Base-by-base conservation (phyloP, 2,888 invertebrate genomes). In the Thysanoteuthis rhombus region DNA sequence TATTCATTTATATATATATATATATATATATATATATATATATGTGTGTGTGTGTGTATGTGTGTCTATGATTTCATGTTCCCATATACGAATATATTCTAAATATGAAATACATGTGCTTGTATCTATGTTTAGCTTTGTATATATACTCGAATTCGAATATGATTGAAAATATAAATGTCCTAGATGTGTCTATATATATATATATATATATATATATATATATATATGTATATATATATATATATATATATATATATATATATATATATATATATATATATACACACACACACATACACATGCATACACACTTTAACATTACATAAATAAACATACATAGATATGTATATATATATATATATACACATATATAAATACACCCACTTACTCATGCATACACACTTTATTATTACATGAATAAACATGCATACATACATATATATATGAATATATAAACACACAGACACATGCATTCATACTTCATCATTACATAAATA, bases 181-280 rank as follows among this genome's bases (percentile, higher is more conserved):
- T 32, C 89, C 38, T 90, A 90, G n/a, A 89, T 89, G 32, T 89
- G 32, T 89, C n/a, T 89, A n/a, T n/a, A n/a, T n/a, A n/a, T 89
- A 38, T n/a, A 16, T n/a, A 89, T 16, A 22, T 36, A 6, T 36
- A 90, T 90, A 36, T 90, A 36, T 90, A 5, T 90, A 36, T 90
- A 8, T 90, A 36, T 90, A 10, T 90, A 25, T 90, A 10, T 89
- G 5, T 90, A 40, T 39, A 90, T 39, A 38, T 90, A 90, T 90
- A 28, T 90, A 90, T 90, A 90, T 90, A 39, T 90, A 38, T 36
- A 90, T 90, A 39, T 38, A 90, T 90, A 40, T 90, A 90, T 90
- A 90, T 90, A 90, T 90, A 52, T 25, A 25, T 52, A 52, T 52
- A 6, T 45, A 45, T 45, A 10, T 45, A 45, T 45, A 10, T 45